A percentile compares a stretch with the other conserved stretches of the same genome.
Conservation (phyloP, 2,797 vertebrate species). For the Molothrus ater region DNA sequence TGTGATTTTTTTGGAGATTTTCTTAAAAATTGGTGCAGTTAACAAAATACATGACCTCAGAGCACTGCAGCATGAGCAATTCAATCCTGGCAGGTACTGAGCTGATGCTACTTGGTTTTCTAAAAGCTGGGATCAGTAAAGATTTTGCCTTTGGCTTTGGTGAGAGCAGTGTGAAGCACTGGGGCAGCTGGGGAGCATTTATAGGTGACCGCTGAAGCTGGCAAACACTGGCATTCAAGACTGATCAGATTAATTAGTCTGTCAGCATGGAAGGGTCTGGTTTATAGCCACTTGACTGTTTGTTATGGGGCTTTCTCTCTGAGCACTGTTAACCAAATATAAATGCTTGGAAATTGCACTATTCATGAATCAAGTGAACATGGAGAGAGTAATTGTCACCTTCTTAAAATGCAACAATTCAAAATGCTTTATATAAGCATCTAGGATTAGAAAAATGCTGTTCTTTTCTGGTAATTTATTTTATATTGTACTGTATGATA, state of each 20-base stretch:
- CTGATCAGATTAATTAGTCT: slow-evolving; percentile 60
- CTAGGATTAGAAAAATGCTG: slow-evolving; percentile 51
- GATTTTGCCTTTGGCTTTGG: neutral
- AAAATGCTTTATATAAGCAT: slow-evolving; percentile 45
- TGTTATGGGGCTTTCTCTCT: slow-evolving; percentile 16
- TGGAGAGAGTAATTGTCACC: slow-evolving; percentile 50
- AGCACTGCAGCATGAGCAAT: neutral
- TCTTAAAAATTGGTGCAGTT: neutral
- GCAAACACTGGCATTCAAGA: neutral
- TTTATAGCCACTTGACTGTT: slow-evolving; percentile 50
- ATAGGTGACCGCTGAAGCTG: neutral
- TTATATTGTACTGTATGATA: slow-evolving; percentile 47
- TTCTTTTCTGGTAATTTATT: slow-evolving; percentile 61
- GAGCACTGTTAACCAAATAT: slow-evolving; percentile 39
- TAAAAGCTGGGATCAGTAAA: neutral
- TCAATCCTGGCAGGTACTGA: neutral
- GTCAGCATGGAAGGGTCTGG: slow-evolving; percentile 43
- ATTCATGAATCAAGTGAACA: slow-evolving; percentile 54
- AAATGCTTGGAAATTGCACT: slow-evolving; percentile 48
- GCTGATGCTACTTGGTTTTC: neutral
- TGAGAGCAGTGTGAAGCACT: neutral
- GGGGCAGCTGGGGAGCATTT: neutral
- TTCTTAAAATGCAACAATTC: slow-evolving; percentile 40
- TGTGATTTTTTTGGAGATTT: neutral
- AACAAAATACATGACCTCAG: neutral